Percentiles rank a stretch among this genome's conserved stretches.
Evolutionary conservation across 2,888 invertebrate species (phyloP).

Genomic region (Neelides folsomi): DNA sequence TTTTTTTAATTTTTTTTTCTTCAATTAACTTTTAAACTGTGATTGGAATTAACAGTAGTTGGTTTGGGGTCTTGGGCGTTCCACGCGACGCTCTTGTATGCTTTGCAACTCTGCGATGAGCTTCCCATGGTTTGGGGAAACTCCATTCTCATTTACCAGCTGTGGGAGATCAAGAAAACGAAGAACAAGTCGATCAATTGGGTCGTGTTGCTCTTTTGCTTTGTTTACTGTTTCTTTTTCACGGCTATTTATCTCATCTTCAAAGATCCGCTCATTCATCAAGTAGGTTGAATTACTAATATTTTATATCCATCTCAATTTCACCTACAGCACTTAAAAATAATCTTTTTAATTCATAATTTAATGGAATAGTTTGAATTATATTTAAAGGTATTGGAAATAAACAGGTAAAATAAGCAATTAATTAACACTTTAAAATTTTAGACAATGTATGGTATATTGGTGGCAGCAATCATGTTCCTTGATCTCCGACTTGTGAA

Average conservation of each 20-base stretch:
- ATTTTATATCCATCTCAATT: neutral
- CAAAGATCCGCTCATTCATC: conserved; percentile 31
- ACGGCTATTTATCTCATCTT: conserved; percentile 28
- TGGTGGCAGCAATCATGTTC: conserved; percentile 34
- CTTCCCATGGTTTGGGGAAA: conserved; percentile 34
- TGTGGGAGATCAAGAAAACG: conserved; percentile 35
- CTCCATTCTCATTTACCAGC: conserved; percentile 37
- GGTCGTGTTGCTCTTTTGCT: conserved; percentile 20
- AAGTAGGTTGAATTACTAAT: conserved; percentile 16
- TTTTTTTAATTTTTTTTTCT: neutral
- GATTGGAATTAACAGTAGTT: conserved; percentile 35
- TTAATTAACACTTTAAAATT: conserved; percentile 11
- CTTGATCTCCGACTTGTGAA: conserved; percentile 29
- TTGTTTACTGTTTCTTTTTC: conserved; percentile 30
- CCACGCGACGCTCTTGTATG: conserved; percentile 35
- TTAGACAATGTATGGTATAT: conserved; percentile 37
- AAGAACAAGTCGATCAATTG: conserved; percentile 24
- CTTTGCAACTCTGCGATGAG: conserved; percentile 40
- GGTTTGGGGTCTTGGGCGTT: conserved; percentile 42
- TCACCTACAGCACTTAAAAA: neutral
- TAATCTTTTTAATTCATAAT: neutral
- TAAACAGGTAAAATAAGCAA: too few relatives aligned
- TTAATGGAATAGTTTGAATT: too few relatives aligned
- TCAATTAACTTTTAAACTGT: conserved; percentile 10
- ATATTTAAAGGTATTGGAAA: too few relatives aligned